A percentile compares a stretch with the other conserved stretches of the same genome.
Conservation (phyloP, 2,888 invertebrate species). For the Noctua janthina region DNA sequence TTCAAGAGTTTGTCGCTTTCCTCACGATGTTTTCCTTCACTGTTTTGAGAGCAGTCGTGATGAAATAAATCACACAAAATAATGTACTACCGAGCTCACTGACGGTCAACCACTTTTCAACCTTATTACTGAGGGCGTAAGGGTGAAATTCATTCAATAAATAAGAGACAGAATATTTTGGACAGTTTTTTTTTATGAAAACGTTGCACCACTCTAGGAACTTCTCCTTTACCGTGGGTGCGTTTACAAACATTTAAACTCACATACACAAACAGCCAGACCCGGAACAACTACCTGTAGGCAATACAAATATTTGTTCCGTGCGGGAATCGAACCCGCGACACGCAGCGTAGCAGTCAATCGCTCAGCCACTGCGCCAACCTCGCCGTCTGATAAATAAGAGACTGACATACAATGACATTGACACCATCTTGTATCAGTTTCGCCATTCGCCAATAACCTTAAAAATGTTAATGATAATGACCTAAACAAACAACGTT, state of each 20-base stretch:
- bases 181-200: too few relatives aligned
- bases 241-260: too few relatives aligned
- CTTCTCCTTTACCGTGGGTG: too few relatives aligned
- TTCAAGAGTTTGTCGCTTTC: accelerated
- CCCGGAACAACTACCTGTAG: too few relatives aligned
- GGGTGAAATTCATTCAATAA: not conserved
- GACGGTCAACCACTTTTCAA: too few relatives aligned
- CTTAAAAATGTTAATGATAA: constrained; percentile 17
- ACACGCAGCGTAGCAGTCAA: too few relatives aligned
- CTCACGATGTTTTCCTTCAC: not conserved
- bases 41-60: not conserved
- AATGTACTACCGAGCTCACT: not conserved
- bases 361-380: too few relatives aligned
- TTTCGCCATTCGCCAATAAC: constrained; percentile 2
- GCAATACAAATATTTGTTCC: too few relatives aligned
- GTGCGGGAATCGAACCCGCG: too few relatives aligned
- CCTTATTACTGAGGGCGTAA: too few relatives aligned
- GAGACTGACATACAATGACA: not conserved
- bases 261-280: too few relatives aligned
- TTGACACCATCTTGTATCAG: constrained; percentile 15
- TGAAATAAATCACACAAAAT: not conserved
- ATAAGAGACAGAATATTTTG: not conserved
- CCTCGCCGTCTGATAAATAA: not conserved
- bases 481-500: constrained; percentile 17
- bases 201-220: too few relatives aligned